phyloP scores from a whole-genome alignment of 2,888 invertebrate genomes.

The Drosophila picticornis region DNA sequence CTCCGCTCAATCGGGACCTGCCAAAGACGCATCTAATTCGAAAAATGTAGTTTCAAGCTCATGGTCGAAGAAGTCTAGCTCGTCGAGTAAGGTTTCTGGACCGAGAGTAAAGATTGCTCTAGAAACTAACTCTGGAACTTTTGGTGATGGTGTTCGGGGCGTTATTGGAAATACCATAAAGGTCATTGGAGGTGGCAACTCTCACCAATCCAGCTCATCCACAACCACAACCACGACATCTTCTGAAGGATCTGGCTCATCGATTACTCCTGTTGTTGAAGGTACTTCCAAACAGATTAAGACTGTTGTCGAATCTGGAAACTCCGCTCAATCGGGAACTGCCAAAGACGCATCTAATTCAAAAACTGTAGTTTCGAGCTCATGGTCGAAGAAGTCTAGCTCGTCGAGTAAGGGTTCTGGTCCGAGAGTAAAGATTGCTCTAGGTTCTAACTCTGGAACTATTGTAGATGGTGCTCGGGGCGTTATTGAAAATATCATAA shows the following conservation, averaged over 20 bases:
- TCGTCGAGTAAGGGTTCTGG: background rate
- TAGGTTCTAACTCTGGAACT: background rate
- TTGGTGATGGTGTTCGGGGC: fast-evolving
- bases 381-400: background rate
- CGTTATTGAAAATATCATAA: background rate
- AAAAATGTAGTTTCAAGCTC: background rate
- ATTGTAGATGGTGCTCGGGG: background rate
- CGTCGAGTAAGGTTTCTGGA: background rate
- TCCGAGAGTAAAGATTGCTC: background rate
- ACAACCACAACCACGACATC: background rate
- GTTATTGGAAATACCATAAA: background rate
- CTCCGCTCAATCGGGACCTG: background rate
- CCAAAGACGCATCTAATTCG: background rate
- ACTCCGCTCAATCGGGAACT: background rate
- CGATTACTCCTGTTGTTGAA: background rate
- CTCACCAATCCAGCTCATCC: conserved; percentile 8
- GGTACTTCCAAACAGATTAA: background rate
- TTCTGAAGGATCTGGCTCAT: background rate
- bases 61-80: background rate
- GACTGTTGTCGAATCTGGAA: background rate
- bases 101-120: background rate
- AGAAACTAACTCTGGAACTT: background rate
- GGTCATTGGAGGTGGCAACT: background rate
- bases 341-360: background rate
- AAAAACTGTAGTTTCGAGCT: conserved; percentile 2